phyloP scores from a whole-genome alignment of 2,797 vertebrate species.

The Myiotriccus ornatus region DNA sequence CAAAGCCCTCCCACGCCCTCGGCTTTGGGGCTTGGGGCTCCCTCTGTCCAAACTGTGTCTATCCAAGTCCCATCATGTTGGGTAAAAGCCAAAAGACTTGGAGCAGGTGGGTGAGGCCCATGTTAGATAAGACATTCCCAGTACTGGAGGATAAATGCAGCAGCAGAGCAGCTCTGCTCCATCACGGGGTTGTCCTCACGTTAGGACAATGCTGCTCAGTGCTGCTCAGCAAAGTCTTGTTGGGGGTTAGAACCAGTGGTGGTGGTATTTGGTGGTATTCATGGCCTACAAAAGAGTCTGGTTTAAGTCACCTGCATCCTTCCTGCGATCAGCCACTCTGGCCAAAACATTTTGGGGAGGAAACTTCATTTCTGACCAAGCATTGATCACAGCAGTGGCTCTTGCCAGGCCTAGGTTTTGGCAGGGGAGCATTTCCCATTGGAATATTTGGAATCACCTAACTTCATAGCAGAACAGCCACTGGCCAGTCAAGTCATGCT shows the following conservation, averaged over 20 bases:
- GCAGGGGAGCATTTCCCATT: not conserved
- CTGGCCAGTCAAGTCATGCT: not conserved
- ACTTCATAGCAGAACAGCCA: not conserved
- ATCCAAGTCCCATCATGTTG: not conserved
- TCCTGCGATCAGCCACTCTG: not conserved
- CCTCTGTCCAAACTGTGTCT: not conserved
- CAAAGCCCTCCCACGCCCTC: not conserved
- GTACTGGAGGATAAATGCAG: not conserved
- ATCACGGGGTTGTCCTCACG: accelerated
- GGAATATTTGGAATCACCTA: not conserved
- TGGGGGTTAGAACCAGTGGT: not conserved
- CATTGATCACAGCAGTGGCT: not conserved
- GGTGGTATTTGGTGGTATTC: not conserved
- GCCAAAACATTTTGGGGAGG: not conserved
- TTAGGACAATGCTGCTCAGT: accelerated
- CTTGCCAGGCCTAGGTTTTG: accelerated
- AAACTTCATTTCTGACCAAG: not conserved
- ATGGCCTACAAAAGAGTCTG: not conserved
- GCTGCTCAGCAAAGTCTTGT: not conserved
- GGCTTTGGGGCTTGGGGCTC: not conserved
- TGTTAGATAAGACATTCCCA: not conserved
- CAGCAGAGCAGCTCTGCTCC: not conserved
- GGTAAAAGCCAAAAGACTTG: not conserved
- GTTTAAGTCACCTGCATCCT: not conserved
- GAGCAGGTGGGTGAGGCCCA: not conserved